phyloP scores from a whole-genome alignment of 2,113 vertebrate species.

The Acrocephalus arundinaceus region DNA sequence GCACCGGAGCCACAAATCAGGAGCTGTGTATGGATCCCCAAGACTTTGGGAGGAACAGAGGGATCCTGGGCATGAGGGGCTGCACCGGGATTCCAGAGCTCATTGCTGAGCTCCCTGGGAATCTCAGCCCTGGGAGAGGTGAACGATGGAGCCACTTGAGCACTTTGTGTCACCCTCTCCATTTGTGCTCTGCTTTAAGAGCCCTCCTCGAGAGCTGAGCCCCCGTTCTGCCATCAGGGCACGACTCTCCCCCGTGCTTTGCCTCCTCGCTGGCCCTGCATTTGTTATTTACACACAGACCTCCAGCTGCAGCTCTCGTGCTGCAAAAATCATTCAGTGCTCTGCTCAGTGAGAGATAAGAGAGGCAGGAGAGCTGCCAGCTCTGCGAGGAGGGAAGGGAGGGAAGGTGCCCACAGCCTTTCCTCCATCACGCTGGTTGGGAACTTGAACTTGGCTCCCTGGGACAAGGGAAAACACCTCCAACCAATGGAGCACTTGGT shows the following conservation, averaged over 20 bases:
- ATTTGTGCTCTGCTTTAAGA: background rate
- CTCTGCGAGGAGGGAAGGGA: fast-evolving
- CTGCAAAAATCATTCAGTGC: background rate
- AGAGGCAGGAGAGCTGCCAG: constrained; percentile 44
- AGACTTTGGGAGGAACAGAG: background rate
- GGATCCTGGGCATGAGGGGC: background rate
- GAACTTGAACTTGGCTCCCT: background rate
- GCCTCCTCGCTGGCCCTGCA: background rate
- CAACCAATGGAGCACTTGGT: background rate
- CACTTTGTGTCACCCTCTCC: background rate
- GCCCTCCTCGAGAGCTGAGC: background rate
- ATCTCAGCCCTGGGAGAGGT: background rate
- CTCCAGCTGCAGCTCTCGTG: constrained; percentile 23
- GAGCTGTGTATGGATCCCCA: fast-evolving
- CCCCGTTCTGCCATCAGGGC: background rate
- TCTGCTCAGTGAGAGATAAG: constrained; percentile 11
- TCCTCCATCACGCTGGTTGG: fast-evolving
- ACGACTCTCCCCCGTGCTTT: background rate
- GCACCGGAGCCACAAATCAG: background rate
- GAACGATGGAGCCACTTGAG: background rate
- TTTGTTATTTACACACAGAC: background rate
- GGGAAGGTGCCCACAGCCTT: background rate
- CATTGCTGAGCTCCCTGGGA: background rate
- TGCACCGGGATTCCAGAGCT: background rate
- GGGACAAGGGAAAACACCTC: background rate